Evolutionary conservation across 1,140 invertebrate species (phyloP), one percentile per base, ranked within the genome.

Genomic region (Phthorimaea operculella): DNA sequence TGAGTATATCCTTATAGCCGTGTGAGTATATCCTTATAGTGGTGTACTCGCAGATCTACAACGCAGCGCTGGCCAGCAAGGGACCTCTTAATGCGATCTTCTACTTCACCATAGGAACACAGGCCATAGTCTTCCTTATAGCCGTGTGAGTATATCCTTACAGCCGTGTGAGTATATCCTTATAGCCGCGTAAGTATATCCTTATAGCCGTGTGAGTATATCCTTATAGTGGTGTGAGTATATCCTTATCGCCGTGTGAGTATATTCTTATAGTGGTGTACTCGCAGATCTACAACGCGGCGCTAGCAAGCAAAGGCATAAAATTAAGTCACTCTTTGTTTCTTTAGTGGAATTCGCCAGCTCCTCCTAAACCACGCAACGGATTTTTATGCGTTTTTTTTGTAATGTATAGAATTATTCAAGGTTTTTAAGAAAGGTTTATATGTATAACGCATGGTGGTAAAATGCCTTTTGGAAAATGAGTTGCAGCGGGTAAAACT

Each of bases 21-120:
- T n/a, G n/a, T n/a, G n/a, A n/a, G n/a, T n/a, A n/a, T n/a, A n/a
- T n/a, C n/a, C n/a, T n/a, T n/a, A n/a, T n/a, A n/a, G 79, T 90
- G 1, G 74, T 92, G 18, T 93, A 93, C 64, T 87, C 88, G 14
- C 90, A 92, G 68, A 70, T 93, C 12, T 93, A 93, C 72, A 90
- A 89, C 47, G 87, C 87, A 0, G 91, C 91, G 0, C 83, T 92
- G 3, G 48, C 11, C 12, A 61, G 87, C 36, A 81, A 82, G 5
- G 21, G 75, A 14, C 68, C 85, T 62, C 87, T 89, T 3, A 87
- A 73, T 62, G 81, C 87, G 0, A 89, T 94, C 62, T 93, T 90
- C 66, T 89, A 89, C 72, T 77, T 94, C 1, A 93, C 92, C 0
- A 90, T 92, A 62, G 71, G 69, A 12, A 91, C 91, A 3, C 92